Evolutionary conservation across 2,888 invertebrate genomes (phyloP).

Genomic region (Entomobrya proxima): DNA sequence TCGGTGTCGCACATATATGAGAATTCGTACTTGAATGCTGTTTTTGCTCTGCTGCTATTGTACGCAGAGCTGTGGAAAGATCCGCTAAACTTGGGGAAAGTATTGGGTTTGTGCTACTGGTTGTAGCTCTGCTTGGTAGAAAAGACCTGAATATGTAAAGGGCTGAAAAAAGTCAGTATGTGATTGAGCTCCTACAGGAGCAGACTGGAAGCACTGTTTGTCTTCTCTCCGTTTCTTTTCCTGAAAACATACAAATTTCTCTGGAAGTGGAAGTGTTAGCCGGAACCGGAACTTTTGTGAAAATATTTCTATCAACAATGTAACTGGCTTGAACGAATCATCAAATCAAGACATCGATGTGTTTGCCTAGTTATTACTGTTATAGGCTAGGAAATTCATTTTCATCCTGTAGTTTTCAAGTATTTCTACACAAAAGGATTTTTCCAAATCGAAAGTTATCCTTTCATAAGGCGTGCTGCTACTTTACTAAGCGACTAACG

Average conservation of each 20-base stretch:
- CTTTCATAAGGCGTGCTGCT: neutral
- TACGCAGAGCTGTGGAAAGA: too few species aligned
- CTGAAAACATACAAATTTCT: neutral
- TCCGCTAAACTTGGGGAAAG: too few species aligned
- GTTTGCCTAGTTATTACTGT: neutral
- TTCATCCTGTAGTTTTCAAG: conserved; percentile 15
- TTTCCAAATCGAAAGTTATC: conserved; percentile 46
- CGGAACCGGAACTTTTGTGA: neutral
- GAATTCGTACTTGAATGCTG: too few species aligned
- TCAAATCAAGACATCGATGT: too few species aligned
- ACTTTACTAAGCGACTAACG: neutral
- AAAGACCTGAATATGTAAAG: conserved; percentile 63
- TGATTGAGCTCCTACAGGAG: conserved; percentile 64
- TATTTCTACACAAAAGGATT: neutral
- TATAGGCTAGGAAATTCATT: neutral
- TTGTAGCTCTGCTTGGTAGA: neutral
- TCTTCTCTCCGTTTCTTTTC: conserved; percentile 16
- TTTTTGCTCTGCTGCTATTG: too few species aligned
- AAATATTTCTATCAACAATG: too few species aligned
- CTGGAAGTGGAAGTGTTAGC: neutral
- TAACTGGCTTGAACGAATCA: too few species aligned
- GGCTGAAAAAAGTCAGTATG: conserved; percentile 61
- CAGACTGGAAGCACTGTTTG: neutral
- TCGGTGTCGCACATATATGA: too few species aligned
- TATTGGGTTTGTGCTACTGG: neutral